Evolutionary conservation across 2,113 vertebrate species (phyloP), one percentile per base, ranked within the genome.

Genomic region (Rissa tridactyla): DNA sequence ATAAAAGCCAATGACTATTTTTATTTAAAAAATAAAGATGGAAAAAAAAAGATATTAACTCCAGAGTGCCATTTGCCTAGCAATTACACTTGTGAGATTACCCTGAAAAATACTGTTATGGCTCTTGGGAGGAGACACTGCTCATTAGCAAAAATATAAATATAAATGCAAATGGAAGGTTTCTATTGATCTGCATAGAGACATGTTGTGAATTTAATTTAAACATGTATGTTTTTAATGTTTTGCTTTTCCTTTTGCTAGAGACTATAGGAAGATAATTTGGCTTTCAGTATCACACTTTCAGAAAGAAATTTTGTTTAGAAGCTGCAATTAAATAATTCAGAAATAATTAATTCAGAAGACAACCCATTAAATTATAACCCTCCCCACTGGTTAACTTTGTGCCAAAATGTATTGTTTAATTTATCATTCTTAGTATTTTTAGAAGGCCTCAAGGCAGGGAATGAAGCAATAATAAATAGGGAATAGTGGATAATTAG

Each of bases 351-450:
- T 98, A 98, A 98, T 98, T 98, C 97, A 97, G 97, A 98, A 98
- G 98, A 98, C 97, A 98, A 98, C 94, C 97, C 91, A 98, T 98
- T 98, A 98, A 98, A 98, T 98, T 98, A 98, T 96, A 98, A 97
- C 98, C 97, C 97, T 98, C 98, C 98, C 98, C 86, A 98, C 96
- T 98, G 98, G 98, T 98, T 98, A 98, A 96, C 93, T 95, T 97
- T 87, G 97, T 98, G 96, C 98, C 98, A 98, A 97, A 98, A 98
- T 94, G 96, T 97, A 98, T 98, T 98, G 98, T 98, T 98, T 98
- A 98, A 98, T 98, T 98, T 98, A 98, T 98, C 98, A 98, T 98
- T 98, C 97, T 98, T 98, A 98, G 98, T 98, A 98, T 98, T 98
- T 98, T 98, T 98, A 98, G 98, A 98, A 61, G 86, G 97, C 98